phyloP scores from a whole-genome alignment of 1,140 invertebrate genomes.

The Sinella curviseta region DNA sequence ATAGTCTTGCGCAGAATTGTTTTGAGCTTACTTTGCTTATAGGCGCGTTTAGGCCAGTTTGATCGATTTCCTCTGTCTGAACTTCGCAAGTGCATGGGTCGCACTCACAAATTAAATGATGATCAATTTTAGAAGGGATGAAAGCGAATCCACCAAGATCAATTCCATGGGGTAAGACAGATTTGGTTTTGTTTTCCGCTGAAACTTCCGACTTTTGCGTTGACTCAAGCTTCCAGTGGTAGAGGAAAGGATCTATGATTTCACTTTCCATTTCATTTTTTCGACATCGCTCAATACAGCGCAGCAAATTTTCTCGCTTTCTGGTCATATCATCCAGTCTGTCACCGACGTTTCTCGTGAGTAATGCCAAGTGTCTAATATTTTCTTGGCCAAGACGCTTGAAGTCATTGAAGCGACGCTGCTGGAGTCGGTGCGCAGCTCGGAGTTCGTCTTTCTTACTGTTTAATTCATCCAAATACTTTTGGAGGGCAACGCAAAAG shows the following conservation, averaged over 20 bases:
- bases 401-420: not conserved
- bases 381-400: not conserved
- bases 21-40: conserved; percentile 6
- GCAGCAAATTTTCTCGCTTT: conserved; percentile 21
- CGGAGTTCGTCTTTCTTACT: not conserved
- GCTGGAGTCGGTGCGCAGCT: not conserved
- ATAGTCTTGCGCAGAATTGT: no score
- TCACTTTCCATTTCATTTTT: conserved; percentile 34
- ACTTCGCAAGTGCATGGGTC: conserved; percentile 33
- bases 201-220: no score
- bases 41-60: not conserved
- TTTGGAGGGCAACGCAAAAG: conserved; percentile 9
- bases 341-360: not conserved
- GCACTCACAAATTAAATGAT: conserved; percentile 35
- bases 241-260: conserved; percentile 38
- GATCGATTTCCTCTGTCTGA: conserved; percentile 9
- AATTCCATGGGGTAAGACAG: not conserved
- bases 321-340: conserved; percentile 28
- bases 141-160: not conserved
- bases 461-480: conserved; percentile 19
- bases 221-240: conserved; percentile 23
- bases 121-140: not conserved
- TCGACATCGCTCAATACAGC: conserved; percentile 35
- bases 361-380: not conserved
- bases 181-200: not conserved